Evolutionary conservation across 1,140 invertebrate species (phyloP).

Genomic region (Armadillidium nasatum): DNA sequence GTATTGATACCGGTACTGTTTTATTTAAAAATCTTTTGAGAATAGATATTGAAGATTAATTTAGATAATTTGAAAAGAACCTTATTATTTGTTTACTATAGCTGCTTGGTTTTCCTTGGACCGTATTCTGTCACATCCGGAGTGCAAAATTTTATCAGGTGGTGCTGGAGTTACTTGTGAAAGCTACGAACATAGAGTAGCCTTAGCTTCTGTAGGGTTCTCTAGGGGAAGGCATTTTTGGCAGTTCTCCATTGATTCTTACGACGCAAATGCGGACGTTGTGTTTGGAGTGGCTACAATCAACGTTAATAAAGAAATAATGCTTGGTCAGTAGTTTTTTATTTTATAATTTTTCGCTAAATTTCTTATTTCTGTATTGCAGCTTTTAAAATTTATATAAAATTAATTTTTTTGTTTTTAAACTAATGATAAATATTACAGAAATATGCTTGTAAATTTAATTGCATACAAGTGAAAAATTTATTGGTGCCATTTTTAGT

Average conservation of each 20-base stretch:
- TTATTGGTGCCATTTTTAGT: too few relatives aligned
- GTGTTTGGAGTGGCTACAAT: slow-evolving; percentile 92
- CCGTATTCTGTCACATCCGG: slow-evolving; percentile 61
- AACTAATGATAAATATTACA: too few relatives aligned
- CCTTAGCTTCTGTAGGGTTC: slow-evolving; percentile 86
- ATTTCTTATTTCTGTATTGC: too few relatives aligned
- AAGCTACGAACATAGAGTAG: slow-evolving; percentile 89
- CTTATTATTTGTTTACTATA: too few relatives aligned
- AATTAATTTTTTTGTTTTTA: too few relatives aligned
- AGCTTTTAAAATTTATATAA: too few relatives aligned
- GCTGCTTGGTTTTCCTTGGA: slow-evolving; percentile 97
- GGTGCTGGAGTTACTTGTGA: slow-evolving; percentile 80
- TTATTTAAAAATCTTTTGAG: not conserved
- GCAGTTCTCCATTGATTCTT: slow-evolving; percentile 87
- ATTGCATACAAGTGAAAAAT: too few relatives aligned
- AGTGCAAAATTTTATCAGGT: slow-evolving; percentile 79
- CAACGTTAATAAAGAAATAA: slow-evolving; percentile 83
- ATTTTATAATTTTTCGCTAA: too few relatives aligned
- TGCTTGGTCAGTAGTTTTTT: slow-evolving; percentile 87
- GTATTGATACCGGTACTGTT: slow-evolving; percentile 1
- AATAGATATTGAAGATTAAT: too few relatives aligned
- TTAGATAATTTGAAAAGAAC: too few relatives aligned
- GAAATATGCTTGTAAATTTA: too few relatives aligned
- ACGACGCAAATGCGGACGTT: slow-evolving; percentile 92
- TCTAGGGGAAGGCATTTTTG: slow-evolving; percentile 97